Evolutionary conservation across 2,888 invertebrate genomes (phyloP).

Genomic region (Chrysolina haemoptera): DNA sequence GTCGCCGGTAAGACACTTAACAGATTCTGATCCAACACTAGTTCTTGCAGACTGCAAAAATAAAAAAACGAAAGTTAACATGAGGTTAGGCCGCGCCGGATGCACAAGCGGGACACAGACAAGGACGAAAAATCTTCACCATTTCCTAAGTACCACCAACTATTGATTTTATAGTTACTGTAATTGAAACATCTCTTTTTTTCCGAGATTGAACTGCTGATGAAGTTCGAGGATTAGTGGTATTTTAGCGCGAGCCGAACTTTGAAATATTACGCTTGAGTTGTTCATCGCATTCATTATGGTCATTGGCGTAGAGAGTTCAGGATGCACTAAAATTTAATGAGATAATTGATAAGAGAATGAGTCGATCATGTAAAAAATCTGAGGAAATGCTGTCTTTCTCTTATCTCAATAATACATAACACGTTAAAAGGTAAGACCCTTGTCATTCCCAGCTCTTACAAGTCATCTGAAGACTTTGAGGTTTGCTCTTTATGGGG

Average conservation of each 20-base stretch:
- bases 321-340: neutral
- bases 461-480: too few species aligned
- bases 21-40: slow-evolving; percentile 82
- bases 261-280: slow-evolving; percentile 22
- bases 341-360: neutral
- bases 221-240: slow-evolving; percentile 19
- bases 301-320: slow-evolving; percentile 24
- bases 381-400: too few species aligned
- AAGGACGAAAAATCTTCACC: slow-evolving; percentile 60
- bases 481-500: too few species aligned
- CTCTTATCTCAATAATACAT: too few species aligned
- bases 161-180: slow-evolving; percentile 17
- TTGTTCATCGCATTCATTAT: slow-evolving; percentile 9
- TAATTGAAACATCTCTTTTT: slow-evolving; percentile 8
- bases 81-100: slow-evolving; percentile 58
- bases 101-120: slow-evolving; percentile 67
- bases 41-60: slow-evolving; percentile 79
- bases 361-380: too few species aligned
- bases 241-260: slow-evolving; percentile 23
- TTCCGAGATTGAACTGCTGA: neutral
- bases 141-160: slow-evolving; percentile 44
- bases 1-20: slow-evolving; percentile 76
- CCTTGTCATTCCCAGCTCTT: too few species aligned
- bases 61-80: slow-evolving; percentile 60
- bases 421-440: too few species aligned